Conservation (phyloP, 1,140 invertebrate species). For the Belonocnema kinseyi region DNA sequence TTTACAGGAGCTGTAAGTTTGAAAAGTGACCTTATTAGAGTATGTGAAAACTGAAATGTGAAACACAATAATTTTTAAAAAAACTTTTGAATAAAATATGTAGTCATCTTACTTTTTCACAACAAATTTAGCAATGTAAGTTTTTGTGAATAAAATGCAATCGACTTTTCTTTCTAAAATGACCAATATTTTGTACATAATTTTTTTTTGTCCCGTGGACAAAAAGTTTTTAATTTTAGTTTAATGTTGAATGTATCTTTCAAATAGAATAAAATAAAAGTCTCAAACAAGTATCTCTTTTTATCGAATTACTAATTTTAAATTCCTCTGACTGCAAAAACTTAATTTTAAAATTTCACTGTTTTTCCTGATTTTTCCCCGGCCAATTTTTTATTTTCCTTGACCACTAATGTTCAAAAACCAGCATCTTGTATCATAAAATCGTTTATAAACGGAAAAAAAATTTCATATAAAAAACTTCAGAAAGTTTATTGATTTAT, state of each 20-base stretch:
- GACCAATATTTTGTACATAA: slow-evolving; percentile 35
- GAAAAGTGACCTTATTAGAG: not conserved
- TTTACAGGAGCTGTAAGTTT: not conserved
- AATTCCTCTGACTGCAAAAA: too few species aligned
- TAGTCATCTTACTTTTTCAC: slow-evolving; percentile 33
- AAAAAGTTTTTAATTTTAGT: slow-evolving; percentile 36
- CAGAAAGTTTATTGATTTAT: too few species aligned
- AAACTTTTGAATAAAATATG: not conserved
- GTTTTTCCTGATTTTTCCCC: too few species aligned
- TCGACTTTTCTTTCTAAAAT: slow-evolving; percentile 33
- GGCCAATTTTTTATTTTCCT: too few species aligned
- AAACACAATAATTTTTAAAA: slow-evolving; percentile 1
- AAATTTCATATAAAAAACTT: too few species aligned
- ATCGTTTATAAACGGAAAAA: too few species aligned
- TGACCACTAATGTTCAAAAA: too few species aligned
- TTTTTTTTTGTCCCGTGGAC: not conserved
- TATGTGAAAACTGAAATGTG: not conserved
- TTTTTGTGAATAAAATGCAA: slow-evolving; percentile 31
- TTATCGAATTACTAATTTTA: not conserved
- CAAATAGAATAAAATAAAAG: slow-evolving; percentile 44
- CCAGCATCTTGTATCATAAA: too few species aligned
- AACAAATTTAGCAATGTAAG: slow-evolving; percentile 27
- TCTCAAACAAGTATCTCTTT: slow-evolving; percentile 27
- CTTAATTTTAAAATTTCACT: too few species aligned
- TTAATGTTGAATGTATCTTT: slow-evolving; percentile 48